Evolutionary conservation across 92 coral and sea anemone species (phyloP).

Genomic region (Epizoanthus scotinus): DNA sequence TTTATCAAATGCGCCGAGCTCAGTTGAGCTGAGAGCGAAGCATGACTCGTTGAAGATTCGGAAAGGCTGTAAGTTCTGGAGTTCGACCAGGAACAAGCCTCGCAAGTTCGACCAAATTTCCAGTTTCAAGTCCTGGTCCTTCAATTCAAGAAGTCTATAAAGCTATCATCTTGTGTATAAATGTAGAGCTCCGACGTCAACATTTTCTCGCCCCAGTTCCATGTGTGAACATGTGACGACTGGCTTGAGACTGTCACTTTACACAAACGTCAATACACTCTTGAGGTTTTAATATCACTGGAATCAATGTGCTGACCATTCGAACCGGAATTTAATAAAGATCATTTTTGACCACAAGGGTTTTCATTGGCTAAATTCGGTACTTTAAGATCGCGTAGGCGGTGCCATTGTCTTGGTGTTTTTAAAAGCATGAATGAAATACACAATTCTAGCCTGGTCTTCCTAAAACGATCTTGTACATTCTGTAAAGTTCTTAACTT

Average conservation of each 20-base stretch:
- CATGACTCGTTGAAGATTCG: background rate
- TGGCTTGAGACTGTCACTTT: background rate
- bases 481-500: no score
- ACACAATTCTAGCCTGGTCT: background rate
- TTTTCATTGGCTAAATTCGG: background rate
- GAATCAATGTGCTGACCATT: background rate
- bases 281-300: no score
- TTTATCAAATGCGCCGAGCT: background rate
- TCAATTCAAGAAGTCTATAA: background rate
- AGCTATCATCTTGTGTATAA: background rate
- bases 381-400: background rate
- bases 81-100: background rate
- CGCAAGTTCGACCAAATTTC: background rate
- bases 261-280: no score
- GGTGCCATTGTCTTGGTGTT: constrained; percentile 4
- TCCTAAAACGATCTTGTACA: no score
- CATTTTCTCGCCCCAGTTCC: background rate
- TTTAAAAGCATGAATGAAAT: background rate
- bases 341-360: background rate
- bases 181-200: constrained; percentile 2
- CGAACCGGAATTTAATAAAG: constrained; percentile 26
- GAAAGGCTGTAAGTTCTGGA: constrained; percentile 2
- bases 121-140: background rate
- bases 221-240: background rate
- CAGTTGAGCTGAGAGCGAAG: background rate